Percentiles rank a stretch among this genome's conserved stretches.
These are phyloP conservation scores for Galaxias olidus DNA, from an alignment of 2,797 vertebrate genomes.

Conservation along the genomic window DNA sequence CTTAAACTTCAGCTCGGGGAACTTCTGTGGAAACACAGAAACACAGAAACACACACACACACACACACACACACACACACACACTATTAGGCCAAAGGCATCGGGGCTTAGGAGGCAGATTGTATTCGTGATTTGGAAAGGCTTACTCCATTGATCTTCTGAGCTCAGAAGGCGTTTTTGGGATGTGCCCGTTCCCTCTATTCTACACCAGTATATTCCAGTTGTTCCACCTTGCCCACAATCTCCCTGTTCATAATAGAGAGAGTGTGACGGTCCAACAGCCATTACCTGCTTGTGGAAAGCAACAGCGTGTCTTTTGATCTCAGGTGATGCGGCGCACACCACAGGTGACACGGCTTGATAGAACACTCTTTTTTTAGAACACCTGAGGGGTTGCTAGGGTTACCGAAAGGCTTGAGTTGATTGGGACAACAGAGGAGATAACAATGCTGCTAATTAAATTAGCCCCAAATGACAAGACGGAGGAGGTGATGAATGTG, in stretches of 20 bases:
- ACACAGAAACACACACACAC: slow-evolving; percentile 14
- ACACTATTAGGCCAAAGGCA: background rate
- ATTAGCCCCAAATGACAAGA: background rate
- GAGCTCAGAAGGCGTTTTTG: too few species aligned
- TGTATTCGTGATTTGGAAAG: too few species aligned
- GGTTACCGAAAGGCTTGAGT: slow-evolving; percentile 15
- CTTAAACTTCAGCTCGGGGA: slow-evolving; percentile 96
- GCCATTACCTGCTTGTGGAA: background rate
- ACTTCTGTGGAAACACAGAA: slow-evolving; percentile 84
- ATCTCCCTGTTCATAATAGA: too few species aligned
- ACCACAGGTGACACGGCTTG: slow-evolving; percentile 11
- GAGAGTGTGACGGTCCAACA: too few species aligned
- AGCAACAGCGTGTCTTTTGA: slow-evolving; percentile 23
- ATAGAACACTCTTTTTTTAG: slow-evolving; percentile 21
- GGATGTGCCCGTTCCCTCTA: too few species aligned
- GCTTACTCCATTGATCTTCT: too few species aligned
- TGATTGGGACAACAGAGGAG: slow-evolving; percentile 6
- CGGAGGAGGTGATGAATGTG: background rate
- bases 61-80: background rate
- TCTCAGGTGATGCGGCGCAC: slow-evolving; percentile 12
- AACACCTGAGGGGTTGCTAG: slow-evolving; percentile 19
- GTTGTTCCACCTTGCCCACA: too few species aligned
- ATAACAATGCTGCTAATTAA: background rate
- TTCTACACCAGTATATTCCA: too few species aligned
- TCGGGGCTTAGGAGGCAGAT: background rate